These are phyloP conservation scores for Otis tarda DNA, from an alignment of 2,113 vertebrate species.

Conservation along the genomic window DNA sequence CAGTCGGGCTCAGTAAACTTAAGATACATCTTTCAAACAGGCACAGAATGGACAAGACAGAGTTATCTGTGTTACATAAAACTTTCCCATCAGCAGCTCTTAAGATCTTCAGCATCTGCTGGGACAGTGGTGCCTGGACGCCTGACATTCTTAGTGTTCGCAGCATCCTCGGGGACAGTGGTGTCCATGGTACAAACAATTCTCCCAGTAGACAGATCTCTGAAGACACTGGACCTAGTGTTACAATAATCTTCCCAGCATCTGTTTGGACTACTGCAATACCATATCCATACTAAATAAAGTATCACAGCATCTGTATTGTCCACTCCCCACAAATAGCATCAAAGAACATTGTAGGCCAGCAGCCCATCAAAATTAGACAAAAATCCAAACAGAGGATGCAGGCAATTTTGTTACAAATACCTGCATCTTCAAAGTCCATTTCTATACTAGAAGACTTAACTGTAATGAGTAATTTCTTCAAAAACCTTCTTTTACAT, in stretches of 20 bases:
- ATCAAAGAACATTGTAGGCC: background rate
- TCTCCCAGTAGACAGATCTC: conserved; percentile 42
- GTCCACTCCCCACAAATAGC: background rate
- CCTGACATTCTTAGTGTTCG: conserved; percentile 25
- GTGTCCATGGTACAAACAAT: conserved; percentile 71
- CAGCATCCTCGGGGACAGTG: conserved; percentile 69
- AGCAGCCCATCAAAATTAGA: background rate
- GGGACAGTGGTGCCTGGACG: conserved; percentile 62
- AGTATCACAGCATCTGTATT: conserved; percentile 30
- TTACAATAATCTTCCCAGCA: conserved; percentile 38
- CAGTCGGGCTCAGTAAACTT: background rate
- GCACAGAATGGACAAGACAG: conserved; percentile 35
- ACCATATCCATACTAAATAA: conserved; percentile 54
- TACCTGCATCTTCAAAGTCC: background rate
- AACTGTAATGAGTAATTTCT: background rate
- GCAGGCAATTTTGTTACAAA: background rate
- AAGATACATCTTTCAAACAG: background rate
- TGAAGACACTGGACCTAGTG: conserved; percentile 52
- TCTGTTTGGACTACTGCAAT: conserved; percentile 12
- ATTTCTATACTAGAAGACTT: background rate
- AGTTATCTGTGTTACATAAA: conserved; percentile 37
- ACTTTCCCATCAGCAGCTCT: conserved; percentile 17
- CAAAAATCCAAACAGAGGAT: background rate
- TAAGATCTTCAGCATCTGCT: conserved; percentile 35
- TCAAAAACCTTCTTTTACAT: background rate